Evolutionary conservation across 2,113 vertebrate species (phyloP).

Genomic region (Miniopterus natalensis): DNA sequence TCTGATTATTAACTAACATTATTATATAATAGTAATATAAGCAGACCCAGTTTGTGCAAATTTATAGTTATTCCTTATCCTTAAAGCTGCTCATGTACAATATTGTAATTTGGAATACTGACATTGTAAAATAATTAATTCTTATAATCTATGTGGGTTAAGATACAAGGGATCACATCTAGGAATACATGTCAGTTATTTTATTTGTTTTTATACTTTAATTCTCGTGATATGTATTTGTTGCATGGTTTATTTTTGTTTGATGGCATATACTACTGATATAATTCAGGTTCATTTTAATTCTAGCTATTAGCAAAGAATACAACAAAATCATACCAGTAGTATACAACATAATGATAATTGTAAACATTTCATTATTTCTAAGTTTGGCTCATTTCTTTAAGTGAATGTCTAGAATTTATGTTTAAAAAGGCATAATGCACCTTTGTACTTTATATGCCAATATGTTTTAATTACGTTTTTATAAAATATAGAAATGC

Average conservation of each 20-base stretch:
- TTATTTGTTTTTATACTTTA: conserved; percentile 50
- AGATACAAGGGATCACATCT: conserved; percentile 25
- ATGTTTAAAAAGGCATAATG: conserved; percentile 53
- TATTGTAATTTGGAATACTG: conserved; percentile 41
- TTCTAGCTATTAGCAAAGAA: conserved; percentile 42
- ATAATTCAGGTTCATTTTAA: conserved; percentile 55
- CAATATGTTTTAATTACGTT: conserved; percentile 52
- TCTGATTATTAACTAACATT: conserved; percentile 52
- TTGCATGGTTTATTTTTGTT: conserved; percentile 44
- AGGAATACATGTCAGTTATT: neutral
- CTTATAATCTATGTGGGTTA: conserved; percentile 46
- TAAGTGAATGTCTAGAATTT: conserved; percentile 62
- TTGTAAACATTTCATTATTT: conserved; percentile 54
- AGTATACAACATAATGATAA: conserved; percentile 51
- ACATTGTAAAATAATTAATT: conserved; percentile 56
- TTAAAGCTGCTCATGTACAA: conserved; percentile 24
- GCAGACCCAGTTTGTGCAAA: conserved; percentile 38
- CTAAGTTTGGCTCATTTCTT: conserved; percentile 28
- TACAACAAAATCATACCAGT: conserved; percentile 31
- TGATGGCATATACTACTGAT: conserved; percentile 18
- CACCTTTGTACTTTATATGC: neutral
- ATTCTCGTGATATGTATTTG: conserved; percentile 16
- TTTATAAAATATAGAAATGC: conserved; percentile 64
- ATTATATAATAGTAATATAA: conserved; percentile 49
- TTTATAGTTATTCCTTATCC: conserved; percentile 45